Conservation (phyloP, 2,797 vertebrate genomes). For the Lates japonicus region DNA sequence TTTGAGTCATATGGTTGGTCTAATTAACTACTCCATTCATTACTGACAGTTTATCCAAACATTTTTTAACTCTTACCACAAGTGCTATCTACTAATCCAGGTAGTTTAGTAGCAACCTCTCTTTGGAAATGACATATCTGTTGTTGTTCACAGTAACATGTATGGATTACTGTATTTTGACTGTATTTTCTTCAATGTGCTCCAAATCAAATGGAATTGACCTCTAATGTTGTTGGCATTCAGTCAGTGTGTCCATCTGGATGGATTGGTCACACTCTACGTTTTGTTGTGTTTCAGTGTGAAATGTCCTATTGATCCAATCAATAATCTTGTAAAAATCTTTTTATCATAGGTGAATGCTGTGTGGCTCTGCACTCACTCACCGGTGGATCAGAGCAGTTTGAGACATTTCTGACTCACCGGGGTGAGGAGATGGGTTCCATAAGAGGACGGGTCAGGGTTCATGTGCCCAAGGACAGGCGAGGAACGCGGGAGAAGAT, state of each 20-base stretch:
- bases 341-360: slow-evolving; percentile 85
- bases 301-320: background rate
- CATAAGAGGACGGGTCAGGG: slow-evolving; percentile 85
- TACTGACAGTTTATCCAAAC: background rate
- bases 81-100: background rate
- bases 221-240: background rate
- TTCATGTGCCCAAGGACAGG: slow-evolving; percentile 82
- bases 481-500: slow-evolving; percentile 76
- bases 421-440: slow-evolving; percentile 90
- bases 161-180: slow-evolving; percentile 6
- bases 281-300: background rate
- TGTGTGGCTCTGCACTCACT: slow-evolving; percentile 85
- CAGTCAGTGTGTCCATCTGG: background rate
- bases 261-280: background rate
- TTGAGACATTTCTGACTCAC: slow-evolving; percentile 89
- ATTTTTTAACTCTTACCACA: background rate
- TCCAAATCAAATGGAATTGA: background rate
- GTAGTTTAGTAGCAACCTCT: background rate
- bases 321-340: background rate
- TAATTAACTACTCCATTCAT: background rate
- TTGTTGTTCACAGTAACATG: background rate
- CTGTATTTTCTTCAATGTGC: background rate
- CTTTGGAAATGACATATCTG: background rate
- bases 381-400: slow-evolving; percentile 80
- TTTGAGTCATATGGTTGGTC: slow-evolving; percentile 90